These are phyloP conservation scores for Drosophila persimilis DNA, from an alignment of 1,140 invertebrate genomes.

Conservation along the genomic window DNA sequence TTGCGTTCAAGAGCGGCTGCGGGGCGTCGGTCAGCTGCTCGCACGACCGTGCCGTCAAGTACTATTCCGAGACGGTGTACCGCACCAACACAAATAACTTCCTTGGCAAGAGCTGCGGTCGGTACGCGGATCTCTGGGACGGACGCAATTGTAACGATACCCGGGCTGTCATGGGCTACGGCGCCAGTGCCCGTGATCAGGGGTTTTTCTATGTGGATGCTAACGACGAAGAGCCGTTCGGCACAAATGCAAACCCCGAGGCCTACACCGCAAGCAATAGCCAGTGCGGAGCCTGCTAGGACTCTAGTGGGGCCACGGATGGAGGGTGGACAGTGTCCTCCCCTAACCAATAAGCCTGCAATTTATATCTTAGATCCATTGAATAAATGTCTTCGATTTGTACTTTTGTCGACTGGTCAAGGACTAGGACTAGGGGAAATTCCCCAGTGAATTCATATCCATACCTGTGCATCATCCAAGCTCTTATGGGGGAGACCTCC, in stretches of 20 bases:
- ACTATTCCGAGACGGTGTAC: constrained; percentile 85
- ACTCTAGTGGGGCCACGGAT: no score
- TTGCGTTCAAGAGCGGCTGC: no score
- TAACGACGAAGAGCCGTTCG: constrained; percentile 46
- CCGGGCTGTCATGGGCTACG: constrained; percentile 54
- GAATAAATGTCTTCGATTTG: no score
- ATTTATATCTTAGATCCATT: no score
- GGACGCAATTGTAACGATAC: constrained; percentile 11
- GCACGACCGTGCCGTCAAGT: constrained; percentile 85
- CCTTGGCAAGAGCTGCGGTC: constrained; percentile 9
- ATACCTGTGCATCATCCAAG: not conserved
- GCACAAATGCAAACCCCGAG: constrained; percentile 24
- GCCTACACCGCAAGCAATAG: constrained; percentile 21
- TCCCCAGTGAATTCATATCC: no score
- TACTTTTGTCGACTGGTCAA: no score
- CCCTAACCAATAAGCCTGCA: no score
- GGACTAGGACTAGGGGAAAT: no score
- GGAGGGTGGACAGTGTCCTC: no score
- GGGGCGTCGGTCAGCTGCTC: constrained; percentile 76
- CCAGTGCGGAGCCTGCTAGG: constrained; percentile 22
- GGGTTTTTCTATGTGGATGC: constrained; percentile 58
- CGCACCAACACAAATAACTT: constrained; percentile 48
- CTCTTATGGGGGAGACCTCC: not conserved
- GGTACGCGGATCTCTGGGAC: constrained; percentile 10
- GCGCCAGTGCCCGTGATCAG: constrained; percentile 3